Evolutionary conservation across 2,113 vertebrate genomes (phyloP), one percentile per base, ranked within the genome.

Genomic region (Alosa alosa): DNA sequence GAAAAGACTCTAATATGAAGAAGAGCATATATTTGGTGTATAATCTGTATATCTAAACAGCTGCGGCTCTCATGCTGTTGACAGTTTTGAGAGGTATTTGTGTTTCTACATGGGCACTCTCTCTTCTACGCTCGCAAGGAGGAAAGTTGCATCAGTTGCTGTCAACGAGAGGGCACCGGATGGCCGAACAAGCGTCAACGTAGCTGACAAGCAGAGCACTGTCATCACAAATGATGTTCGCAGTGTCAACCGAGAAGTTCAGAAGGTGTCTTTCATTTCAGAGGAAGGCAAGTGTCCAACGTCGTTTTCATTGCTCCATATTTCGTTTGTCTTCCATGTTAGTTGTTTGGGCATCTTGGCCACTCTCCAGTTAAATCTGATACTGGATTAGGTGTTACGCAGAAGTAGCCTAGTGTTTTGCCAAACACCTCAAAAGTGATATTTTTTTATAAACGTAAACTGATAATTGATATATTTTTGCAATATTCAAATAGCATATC

Each of bases 101-200:
- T 36, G 49, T 86, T 87, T 90, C 83, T 81, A 85, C 85, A 92
- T 92, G 92, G 92, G 92, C 86, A 87, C 92, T 75, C 82, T 92
- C 52, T 92, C 88, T 49, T 91, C 89, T 84, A 88, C 84, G 64
- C 86, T 91, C 82, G 55, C 89, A 49, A 85, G 89, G 86, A 88
- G 88, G 82, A 91, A 90, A 88, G 88, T 88, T 57, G 88, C 86
- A 8, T 83, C 87, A 17, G 88, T 89, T 82, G 87, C 84, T 20
- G 90, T 88, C 45, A 90, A 90, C 82, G 87, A 85, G 31, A 72
- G 39, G 22, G 85, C 86, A 57, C 44, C 20, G 57, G 85, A 88
- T 13, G 36, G 75, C 20, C 36, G 45, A 89, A 57, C 25, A 83
- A 84, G 31, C 31, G 17, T 78, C 68, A 55, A 50, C 36, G 36